A percentile compares a stretch with the other conserved stretches of the same genome.
Conservation (phyloP, 2,888 invertebrate genomes). For the Troides oblongomaculatus region DNA sequence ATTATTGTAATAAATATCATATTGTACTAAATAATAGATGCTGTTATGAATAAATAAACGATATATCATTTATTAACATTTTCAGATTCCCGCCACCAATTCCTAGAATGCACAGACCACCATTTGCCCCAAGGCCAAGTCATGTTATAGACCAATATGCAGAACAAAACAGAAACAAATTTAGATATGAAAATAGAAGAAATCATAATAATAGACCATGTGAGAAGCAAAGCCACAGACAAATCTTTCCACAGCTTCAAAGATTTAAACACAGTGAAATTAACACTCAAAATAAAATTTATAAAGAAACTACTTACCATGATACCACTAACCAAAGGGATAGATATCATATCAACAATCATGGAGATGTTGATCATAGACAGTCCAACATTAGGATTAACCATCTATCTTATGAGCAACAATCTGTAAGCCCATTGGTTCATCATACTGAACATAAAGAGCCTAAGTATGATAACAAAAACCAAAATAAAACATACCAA, state of each 20-base stretch:
- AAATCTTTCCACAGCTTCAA: slow-evolving; percentile 40
- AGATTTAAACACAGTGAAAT: slow-evolving; percentile 41
- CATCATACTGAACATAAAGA: slow-evolving; percentile 40
- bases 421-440: slow-evolving; percentile 46
- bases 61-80: neutral
- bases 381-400: slow-evolving; percentile 34
- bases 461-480: slow-evolving; percentile 46
- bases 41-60: neutral
- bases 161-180: slow-evolving; percentile 24
- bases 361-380: slow-evolving; percentile 66
- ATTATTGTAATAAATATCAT: neutral
- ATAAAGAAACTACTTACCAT: slow-evolving; percentile 40
- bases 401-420: slow-evolving; percentile 30
- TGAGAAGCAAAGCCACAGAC: slow-evolving; percentile 40
- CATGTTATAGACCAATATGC: slow-evolving; percentile 32
- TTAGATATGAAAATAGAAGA: slow-evolving; percentile 32
- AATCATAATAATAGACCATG: slow-evolving; percentile 44
- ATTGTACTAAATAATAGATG: neutral
- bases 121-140: slow-evolving; percentile 38
- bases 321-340: slow-evolving; percentile 37
- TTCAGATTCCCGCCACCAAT: slow-evolving; percentile 57
- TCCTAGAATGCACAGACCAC: slow-evolving; percentile 45
- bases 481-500: slow-evolving; percentile 36
- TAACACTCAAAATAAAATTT: slow-evolving; percentile 36
- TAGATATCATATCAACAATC: slow-evolving; percentile 50